These are phyloP conservation scores for Ceratosolen fusciceps DNA, from an alignment of 1,140 invertebrate species.

Conservation along the genomic window DNA sequence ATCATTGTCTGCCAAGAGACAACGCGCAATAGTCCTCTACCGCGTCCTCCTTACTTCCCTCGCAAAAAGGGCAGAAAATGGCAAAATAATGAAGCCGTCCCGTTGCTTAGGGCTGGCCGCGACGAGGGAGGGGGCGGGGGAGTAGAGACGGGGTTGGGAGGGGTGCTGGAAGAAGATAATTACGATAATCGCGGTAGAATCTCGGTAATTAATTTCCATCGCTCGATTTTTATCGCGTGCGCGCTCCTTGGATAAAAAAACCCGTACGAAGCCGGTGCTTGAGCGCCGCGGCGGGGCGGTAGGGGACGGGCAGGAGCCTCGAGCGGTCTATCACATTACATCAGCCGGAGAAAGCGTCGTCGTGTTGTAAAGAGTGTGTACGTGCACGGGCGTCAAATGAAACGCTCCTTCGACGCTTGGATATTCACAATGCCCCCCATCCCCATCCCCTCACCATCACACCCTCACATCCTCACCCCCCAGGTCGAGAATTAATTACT, in stretches of 20 bases:
- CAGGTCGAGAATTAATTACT: slow-evolving; percentile 9
- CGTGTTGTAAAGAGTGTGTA: too few species aligned
- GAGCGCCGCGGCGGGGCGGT: background rate
- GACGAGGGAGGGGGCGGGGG: too few species aligned
- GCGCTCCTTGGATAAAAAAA: slow-evolving; percentile 19
- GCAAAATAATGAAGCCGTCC: background rate
- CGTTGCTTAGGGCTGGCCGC: too few species aligned
- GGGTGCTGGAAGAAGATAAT: too few species aligned
- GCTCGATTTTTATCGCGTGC: slow-evolving; percentile 34
- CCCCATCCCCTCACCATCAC: too few species aligned
- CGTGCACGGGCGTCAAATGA: background rate
- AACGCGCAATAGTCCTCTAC: background rate
- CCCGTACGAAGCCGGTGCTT: background rate
- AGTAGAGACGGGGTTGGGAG: too few species aligned
- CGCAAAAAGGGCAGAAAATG: background rate
- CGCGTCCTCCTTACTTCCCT: background rate
- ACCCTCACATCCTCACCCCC: background rate
- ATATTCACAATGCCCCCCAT: slow-evolving; percentile 27
- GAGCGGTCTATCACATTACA: slow-evolving; percentile 36
- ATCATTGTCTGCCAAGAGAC: slow-evolving; percentile 39
- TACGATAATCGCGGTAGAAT: slow-evolving; percentile 43
- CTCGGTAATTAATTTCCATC: slow-evolving; percentile 41
- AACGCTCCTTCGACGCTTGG: slow-evolving; percentile 4
- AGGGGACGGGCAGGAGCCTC: slow-evolving; percentile 6
- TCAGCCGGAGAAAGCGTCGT: slow-evolving; percentile 39